Base-by-base conservation (phyloP, 2,797 vertebrate species). In the Silurus lanzhouensis region DNA sequence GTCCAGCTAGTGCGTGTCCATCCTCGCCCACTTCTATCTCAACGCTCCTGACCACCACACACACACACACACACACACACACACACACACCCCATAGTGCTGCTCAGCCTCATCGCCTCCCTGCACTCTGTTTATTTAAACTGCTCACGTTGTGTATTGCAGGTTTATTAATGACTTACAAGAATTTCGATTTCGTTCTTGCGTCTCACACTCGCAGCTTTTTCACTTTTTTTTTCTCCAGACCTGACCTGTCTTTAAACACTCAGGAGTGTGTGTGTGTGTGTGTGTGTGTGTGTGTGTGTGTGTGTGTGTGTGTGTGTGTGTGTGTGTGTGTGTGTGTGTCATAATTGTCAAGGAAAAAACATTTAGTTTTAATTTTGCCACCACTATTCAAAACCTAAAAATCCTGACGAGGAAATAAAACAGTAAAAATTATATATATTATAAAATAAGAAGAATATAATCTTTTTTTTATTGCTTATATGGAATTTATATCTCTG, bases 141-240 rank as follows among this genome's bases (percentile, higher is more conserved):
- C 85, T 92, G 87, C 87, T 91, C 90, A 90, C 87, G 72, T 71
- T 75, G 90, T 91, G 83, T 91, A 76, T 88, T 89, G 85, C 91
- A 84, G 83, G 89, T 94, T 61, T 93, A 95, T 95, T 94, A 93
- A 95, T 93, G 93, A 92, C 87, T 82, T 20, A 6, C 9, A 48
- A 57, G 52, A 58, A 82, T 82, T 71, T 71, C 20, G 25, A 0
- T 44, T 83, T 72, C 6, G 7, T 60, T 83, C 67, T 66, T 12
- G 8, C 27, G 70, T 72, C 46, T 7, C 25, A 20, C 70, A 13
- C 44, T 77, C 27, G 9, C 2, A 17, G 20, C 5, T 17, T 19
- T 17, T 31, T 17, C 5, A 17, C 1, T 1, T 15, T 67, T 6
- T 15, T 38, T 22, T 38, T 1, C n/a, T 64, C 13, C 63, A 8